Percentiles rank a stretch among this genome's conserved stretches.
phyloP scores from a whole-genome alignment of 2,113 vertebrate genomes.

The Coturnix japonica region DNA sequence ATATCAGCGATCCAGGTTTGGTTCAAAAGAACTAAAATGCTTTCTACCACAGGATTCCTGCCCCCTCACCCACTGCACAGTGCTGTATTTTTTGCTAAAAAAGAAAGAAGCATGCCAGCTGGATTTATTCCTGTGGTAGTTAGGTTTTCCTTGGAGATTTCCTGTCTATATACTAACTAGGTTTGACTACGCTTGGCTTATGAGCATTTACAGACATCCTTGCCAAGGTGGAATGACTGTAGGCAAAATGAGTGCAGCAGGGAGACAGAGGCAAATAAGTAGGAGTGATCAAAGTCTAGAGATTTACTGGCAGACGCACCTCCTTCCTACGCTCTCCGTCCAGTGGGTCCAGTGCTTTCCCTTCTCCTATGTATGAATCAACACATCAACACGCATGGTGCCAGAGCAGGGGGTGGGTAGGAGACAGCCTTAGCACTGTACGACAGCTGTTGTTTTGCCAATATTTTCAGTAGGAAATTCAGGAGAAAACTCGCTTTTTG shows the following conservation, averaged over 20 bases:
- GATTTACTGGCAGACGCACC: slow-evolving; percentile 51
- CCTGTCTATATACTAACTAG: slow-evolving; percentile 56
- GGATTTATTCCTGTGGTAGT: slow-evolving; percentile 42
- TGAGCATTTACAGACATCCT: slow-evolving; percentile 33
- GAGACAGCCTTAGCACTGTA: slow-evolving; percentile 45
- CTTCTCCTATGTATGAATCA: slow-evolving; percentile 58
- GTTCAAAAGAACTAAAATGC: background rate
- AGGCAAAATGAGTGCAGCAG: slow-evolving; percentile 62
- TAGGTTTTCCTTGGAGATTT: slow-evolving; percentile 72
- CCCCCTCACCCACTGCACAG: background rate
- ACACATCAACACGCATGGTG: background rate
- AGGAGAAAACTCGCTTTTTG: slow-evolving; percentile 30
- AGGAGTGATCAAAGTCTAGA: slow-evolving; percentile 65
- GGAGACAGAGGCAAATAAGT: slow-evolving; percentile 66
- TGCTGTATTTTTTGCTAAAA: slow-evolving; percentile 22
- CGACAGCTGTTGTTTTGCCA: slow-evolving; percentile 58
- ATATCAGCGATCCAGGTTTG: background rate
- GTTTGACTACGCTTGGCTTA: slow-evolving; percentile 62
- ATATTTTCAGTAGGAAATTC: slow-evolving; percentile 1
- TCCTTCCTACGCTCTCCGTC: slow-evolving; percentile 62
- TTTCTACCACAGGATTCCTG: background rate
- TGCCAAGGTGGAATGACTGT: slow-evolving; percentile 64
- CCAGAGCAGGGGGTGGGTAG: slow-evolving; percentile 52
- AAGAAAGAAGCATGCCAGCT: slow-evolving; percentile 20
- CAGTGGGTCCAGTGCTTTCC: slow-evolving; percentile 64